Evolutionary conservation across 2,888 invertebrate genomes (phyloP), one percentile per base, ranked within the genome.

Genomic region (Pterostichus niger): DNA sequence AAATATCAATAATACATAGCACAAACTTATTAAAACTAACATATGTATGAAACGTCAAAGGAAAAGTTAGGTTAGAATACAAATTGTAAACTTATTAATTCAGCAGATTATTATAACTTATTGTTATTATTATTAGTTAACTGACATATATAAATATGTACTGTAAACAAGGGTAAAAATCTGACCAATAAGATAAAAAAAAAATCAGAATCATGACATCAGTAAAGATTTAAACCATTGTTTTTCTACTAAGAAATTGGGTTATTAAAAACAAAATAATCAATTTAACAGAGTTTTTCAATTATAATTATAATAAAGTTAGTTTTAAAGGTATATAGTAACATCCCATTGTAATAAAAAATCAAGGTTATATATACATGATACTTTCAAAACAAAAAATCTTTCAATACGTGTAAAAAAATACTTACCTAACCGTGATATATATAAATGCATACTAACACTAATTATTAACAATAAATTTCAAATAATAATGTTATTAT

Each of bases 301-400:
- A 9, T 11, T 49, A 49, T 49, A 49, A 49, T 59, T 59, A 59
- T 3, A 24, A 24, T 40, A 40, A 40, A 40, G 59, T 73, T 40
- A 46, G 15, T 73, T 73, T 73, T 46, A 15, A 73, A 73, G 46
- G 40, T 68, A 35, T 40, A 33, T 24, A 35, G n/a, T 64, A 35
- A n/a, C 33, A 64, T 6, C 33, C 35, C n/a, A 64, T n/a, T 49
- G 49, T 24, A 59, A 44, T 15, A 73, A 73, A 73, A 75, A 49
- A 54, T 75, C 75, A 75, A 75, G 75, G 75, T 75, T 75, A 75
- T 73, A 61, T 49, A 73, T 15, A 73, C n/a, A 49, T 44, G 9
- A 46, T 61, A 78, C 59, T 44, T 46, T 61, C 64, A 64, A 64
- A 17, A 64, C 33, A 59, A 79, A 44, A 79, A 79, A 64, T 35